Base-by-base conservation (phyloP, 2,113 vertebrate species). In the Parus major region DNA sequence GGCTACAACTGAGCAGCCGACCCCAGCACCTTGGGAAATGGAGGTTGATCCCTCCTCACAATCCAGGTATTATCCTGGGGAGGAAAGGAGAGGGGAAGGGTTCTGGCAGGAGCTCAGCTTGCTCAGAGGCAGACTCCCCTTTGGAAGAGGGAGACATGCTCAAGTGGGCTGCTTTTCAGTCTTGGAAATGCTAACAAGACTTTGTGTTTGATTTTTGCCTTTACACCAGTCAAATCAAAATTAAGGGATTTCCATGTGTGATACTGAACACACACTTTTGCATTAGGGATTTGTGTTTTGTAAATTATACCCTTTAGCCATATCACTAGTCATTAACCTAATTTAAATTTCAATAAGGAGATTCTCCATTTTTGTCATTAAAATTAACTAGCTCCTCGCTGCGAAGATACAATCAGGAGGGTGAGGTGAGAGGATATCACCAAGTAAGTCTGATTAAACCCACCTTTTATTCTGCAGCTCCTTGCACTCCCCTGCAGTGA, bases 401-500 rank as follows among this genome's bases (percentile, higher is more conserved):
- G 63, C 4, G 72, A 28, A 93, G 92, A 96, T 85, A 95, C 75
- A 95, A 72, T 63, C 88, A 52, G 65, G 33, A 63, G 35, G 65
- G 59, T 28, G 41, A 88, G 80, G 94, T 82, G 86, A 70, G 59
- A 64, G 72, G 88, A 59, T 78, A 82, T n/a, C 22, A 33, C 88
- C 65, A 25, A 91, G 90, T 53, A 28, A 63, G 68, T 80, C 97
- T 61, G 92, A 97, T 97, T 96, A 97, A 92, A 97, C 95, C 92
- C 77, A 77, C 94, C 91, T 91, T 96, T 92, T 56, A 68, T 73
- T 86, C 81, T 19, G 42, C 55, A 79, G 82, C 92, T 77, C 57
- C 59, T 70, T 22, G 42, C 41, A 39, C 81, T 87, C 82, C 85
- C 95, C 90, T 56, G 63, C 69, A 14, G 88, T 13, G 93, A 78